phyloP scores from a whole-genome alignment of 2,888 invertebrate genomes.

The Cyclophora punctaria region DNA sequence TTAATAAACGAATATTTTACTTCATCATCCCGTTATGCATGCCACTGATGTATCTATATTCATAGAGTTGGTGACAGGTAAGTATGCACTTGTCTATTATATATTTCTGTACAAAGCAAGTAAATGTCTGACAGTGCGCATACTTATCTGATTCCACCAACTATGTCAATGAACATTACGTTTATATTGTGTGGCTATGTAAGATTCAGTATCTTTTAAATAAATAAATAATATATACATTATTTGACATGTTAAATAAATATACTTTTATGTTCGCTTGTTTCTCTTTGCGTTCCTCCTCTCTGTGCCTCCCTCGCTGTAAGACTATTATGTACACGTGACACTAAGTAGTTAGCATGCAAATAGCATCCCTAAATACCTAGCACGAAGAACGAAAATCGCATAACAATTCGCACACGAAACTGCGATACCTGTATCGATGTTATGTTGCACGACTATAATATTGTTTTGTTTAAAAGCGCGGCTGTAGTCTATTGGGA shows the following conservation, averaged over 20 bases:
- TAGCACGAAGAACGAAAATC: constrained; percentile 13
- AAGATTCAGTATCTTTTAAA: background rate
- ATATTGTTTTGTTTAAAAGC: constrained; percentile 11
- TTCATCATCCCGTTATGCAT: too few species aligned
- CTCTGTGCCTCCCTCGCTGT: constrained; percentile 44
- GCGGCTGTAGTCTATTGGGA: background rate
- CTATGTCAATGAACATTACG: too few species aligned
- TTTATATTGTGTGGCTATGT: too few species aligned
- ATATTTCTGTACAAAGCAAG: too few species aligned
- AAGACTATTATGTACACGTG: constrained; percentile 41
- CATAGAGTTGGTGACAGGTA: too few species aligned
- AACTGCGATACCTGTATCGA: constrained; percentile 12
- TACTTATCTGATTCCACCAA: too few species aligned
- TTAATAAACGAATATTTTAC: too few species aligned
- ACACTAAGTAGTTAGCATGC: constrained; percentile 30
- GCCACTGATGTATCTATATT: too few species aligned
- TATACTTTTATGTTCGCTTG: constrained; percentile 7
- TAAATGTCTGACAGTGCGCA: too few species aligned
- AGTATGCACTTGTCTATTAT: too few species aligned
- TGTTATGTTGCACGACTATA: constrained; percentile 17
- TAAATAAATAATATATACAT: constrained; percentile 1
- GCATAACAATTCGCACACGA: constrained; percentile 14
- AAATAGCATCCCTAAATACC: constrained; percentile 14
- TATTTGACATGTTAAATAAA: constrained; percentile 5
- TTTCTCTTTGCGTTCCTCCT: constrained; percentile 10